Evolutionary conservation across 2,797 vertebrate species (phyloP).

Genomic region (Taenioides sp.): DNA sequence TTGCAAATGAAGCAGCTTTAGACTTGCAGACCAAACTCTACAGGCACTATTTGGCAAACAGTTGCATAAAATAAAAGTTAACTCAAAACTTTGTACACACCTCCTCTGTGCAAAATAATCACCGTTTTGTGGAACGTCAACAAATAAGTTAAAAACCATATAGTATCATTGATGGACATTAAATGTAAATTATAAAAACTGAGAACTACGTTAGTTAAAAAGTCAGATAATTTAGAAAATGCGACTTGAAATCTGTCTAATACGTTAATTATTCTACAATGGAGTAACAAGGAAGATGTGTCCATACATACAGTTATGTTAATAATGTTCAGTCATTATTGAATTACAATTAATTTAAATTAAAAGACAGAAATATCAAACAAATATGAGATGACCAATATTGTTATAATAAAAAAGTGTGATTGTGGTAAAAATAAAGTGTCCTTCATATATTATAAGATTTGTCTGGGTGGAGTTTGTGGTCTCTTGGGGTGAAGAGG

Average conservation of each 20-base stretch:
- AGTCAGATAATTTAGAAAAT: neutral
- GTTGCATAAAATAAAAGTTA: conserved; percentile 13
- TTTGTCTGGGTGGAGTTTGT: conserved; percentile 11
- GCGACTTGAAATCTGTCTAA: conserved; percentile 10
- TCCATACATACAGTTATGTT: neutral
- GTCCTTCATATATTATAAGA: conserved; percentile 1
- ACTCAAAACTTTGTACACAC: conserved; percentile 21
- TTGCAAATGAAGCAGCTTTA: conserved; percentile 38
- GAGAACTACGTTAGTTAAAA: neutral
- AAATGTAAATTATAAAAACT: neutral
- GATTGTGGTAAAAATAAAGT: neutral
- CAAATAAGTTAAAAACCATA: conserved; percentile 10
- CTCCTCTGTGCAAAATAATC: conserved; percentile 62
- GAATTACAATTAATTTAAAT: neutral
- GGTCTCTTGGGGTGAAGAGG: neutral
- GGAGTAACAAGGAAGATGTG: neutral
- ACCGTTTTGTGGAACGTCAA: conserved; percentile 30
- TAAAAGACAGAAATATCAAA: conserved; percentile 1
- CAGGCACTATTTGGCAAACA: conserved; percentile 71
- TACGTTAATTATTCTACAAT: neutral
- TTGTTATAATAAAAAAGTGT: neutral
- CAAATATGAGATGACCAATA: conserved; percentile 15
- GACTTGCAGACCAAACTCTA: conserved; percentile 67
- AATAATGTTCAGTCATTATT: conserved; percentile 11
- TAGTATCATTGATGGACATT: neutral